Percentiles rank a stretch among this genome's conserved stretches.
Conservation (phyloP, 2,888 invertebrate species). For the Nomada fucata region DNA sequence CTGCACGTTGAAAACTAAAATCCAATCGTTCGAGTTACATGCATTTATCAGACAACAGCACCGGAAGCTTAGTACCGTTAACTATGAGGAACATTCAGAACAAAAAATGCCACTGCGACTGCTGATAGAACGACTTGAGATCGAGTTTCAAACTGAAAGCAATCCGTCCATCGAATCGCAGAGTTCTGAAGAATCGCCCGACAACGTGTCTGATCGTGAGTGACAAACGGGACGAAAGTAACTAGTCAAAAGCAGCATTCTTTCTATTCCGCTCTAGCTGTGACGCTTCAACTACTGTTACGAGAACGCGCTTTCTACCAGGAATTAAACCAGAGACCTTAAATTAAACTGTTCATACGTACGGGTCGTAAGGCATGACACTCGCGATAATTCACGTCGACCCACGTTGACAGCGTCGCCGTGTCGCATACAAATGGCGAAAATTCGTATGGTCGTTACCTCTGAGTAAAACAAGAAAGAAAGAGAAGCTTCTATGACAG, state of each 20-base stretch:
- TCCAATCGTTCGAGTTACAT: too few relatives aligned
- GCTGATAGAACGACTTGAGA: too few relatives aligned
- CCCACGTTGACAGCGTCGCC: constrained; percentile 75
- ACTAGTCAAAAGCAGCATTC: constrained; percentile 43
- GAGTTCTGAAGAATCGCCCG: constrained; percentile 44
- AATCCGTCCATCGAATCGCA: neutral
- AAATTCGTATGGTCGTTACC: constrained; percentile 78
- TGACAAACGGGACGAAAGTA: constrained; percentile 53
- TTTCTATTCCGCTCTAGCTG: constrained; percentile 18
- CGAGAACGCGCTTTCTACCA: constrained; percentile 77
- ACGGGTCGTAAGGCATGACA: constrained; percentile 77
- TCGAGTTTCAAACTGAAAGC: neutral
- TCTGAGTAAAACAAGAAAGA: constrained; percentile 54
- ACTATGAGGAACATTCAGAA: too few relatives aligned
- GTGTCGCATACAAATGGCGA: constrained; percentile 80
- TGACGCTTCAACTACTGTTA: constrained; percentile 66
- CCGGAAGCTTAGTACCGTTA: too few relatives aligned
- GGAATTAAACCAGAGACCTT: constrained; percentile 81
- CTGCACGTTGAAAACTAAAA: too few relatives aligned
- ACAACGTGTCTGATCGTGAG: constrained; percentile 43
- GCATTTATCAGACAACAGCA: too few relatives aligned
- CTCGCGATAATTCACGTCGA: constrained; percentile 81
- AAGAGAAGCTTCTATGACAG: constrained; percentile 27
- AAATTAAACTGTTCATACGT: constrained; percentile 81
- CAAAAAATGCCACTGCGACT: too few relatives aligned